phyloP scores from a whole-genome alignment of 2,797 vertebrate genomes.

The Schizopygopsis malacanthus region DNA sequence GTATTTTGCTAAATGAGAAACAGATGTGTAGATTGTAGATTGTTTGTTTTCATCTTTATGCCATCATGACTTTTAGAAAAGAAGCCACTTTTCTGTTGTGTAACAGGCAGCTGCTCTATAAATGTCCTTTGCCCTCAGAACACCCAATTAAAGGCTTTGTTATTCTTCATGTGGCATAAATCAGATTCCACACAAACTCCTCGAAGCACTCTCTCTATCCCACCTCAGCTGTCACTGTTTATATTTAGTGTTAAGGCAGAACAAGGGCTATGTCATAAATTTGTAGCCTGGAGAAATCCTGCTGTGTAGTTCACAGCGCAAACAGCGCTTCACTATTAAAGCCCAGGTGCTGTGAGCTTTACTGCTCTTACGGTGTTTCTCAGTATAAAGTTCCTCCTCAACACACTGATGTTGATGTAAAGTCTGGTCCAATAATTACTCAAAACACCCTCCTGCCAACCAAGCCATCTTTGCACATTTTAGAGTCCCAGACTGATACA shows the following conservation, averaged over 20 bases:
- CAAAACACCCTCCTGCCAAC: slow-evolving; percentile 56
- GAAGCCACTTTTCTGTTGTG: slow-evolving; percentile 45
- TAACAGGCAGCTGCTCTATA: slow-evolving; percentile 63
- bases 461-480: slow-evolving; percentile 32
- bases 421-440: slow-evolving; percentile 55
- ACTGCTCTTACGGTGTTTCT: slow-evolving; percentile 38
- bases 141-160: slow-evolving; percentile 67
- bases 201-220: slow-evolving; percentile 64
- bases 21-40: slow-evolving; percentile 31
- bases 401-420: slow-evolving; percentile 48
- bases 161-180: slow-evolving; percentile 69
- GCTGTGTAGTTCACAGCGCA: slow-evolving; percentile 57
- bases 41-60: slow-evolving; percentile 34
- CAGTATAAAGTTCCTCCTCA: slow-evolving; percentile 34
- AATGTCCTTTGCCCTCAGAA: slow-evolving; percentile 59
- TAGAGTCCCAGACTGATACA: neutral
- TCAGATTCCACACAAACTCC: slow-evolving; percentile 67
- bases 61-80: slow-evolving; percentile 54
- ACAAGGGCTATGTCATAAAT: slow-evolving; percentile 65
- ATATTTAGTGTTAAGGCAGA: slow-evolving; percentile 72
- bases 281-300: slow-evolving; percentile 63
- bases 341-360: slow-evolving; percentile 50
- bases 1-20: slow-evolving; percentile 11
- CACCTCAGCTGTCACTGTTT: slow-evolving; percentile 76
- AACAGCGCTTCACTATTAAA: slow-evolving; percentile 24